Base-by-base conservation (phyloP, 2,797 vertebrate genomes). In the Sebastes taczanowskii region DNA sequence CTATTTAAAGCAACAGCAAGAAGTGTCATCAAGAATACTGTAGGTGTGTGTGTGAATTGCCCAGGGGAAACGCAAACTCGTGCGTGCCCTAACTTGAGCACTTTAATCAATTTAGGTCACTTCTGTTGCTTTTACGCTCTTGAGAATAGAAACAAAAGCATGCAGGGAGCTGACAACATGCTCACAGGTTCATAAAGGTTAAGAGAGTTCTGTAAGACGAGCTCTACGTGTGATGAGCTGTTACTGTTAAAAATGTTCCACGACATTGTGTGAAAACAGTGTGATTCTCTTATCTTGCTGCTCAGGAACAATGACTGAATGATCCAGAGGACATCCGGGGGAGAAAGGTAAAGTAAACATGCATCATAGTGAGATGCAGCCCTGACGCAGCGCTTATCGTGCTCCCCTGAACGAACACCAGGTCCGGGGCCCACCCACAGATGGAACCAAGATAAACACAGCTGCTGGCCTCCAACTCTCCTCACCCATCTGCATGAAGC, bases 391-490 rank as follows among this genome's bases (percentile, higher is more conserved):
- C 10, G 22, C n/a, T 76, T 79, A 78, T 81, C 52, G 3, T 42
- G 27, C 69, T 63, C 18, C 58, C 11, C 35, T 58, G 65, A 68
- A 87, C 82, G 77, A 88, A 86, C 87, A 86, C 7, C 38, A 16
- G 11, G 42, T 11, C 23, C 16, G 66, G 65, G 74, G 77, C 84
- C 87, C 85, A 74, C 91, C 85, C 88, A 80, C 88, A 60, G 80
- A 78, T 29, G 22, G 8, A 74, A 49, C 56, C 20, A 91, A 91
- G 88, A 95, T 91, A 95, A 95, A 96, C 93, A 96, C 95, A 96
- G 95, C 95, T 96, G 95, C 86, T 64, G 29, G 18, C 85, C 59
- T 53, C 49, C 8, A 22, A 68, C 69, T 65, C 75, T 67, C 77
- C 85, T 78, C 65, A 7, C 78, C 82, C 62, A 14, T 72, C 58